These are phyloP conservation scores for Zelleria hepariella DNA, from an alignment of 2,888 invertebrate species.

Conservation along the genomic window DNA sequence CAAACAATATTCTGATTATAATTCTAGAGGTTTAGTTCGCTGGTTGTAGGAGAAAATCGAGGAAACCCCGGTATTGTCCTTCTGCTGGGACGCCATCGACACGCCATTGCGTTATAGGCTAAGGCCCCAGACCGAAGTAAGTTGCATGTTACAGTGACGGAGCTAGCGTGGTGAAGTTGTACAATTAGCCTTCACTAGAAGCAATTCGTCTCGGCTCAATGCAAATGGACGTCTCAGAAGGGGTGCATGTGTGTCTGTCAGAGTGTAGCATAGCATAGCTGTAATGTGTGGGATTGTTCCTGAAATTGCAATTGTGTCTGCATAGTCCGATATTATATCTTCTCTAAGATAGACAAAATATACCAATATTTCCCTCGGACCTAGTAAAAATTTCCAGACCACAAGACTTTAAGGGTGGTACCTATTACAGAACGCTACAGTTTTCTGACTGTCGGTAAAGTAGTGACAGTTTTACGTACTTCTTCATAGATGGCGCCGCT, in stretches of 20 bases:
- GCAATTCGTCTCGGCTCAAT: neutral
- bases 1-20: too few species aligned
- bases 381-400: neutral
- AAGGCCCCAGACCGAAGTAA: too few species aligned
- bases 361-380: neutral
- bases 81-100: too few species aligned
- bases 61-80: too few species aligned
- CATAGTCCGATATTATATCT: neutral
- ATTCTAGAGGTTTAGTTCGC: too few species aligned
- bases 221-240: neutral
- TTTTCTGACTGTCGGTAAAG: too few species aligned
- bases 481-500: too few species aligned
- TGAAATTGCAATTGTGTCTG: neutral
- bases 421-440: too few species aligned
- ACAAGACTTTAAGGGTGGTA: too few species aligned
- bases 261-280: neutral
- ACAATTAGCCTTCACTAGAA: neutral
- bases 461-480: too few species aligned
- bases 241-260: neutral
- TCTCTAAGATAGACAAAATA: neutral
- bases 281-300: neutral
- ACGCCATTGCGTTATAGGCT: too few species aligned
- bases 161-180: neutral
- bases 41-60: too few species aligned
- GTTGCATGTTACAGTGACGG: neutral